Evolutionary conservation across 2,113 vertebrate species (phyloP).

Genomic region (Sphyrna mokarran): DNA sequence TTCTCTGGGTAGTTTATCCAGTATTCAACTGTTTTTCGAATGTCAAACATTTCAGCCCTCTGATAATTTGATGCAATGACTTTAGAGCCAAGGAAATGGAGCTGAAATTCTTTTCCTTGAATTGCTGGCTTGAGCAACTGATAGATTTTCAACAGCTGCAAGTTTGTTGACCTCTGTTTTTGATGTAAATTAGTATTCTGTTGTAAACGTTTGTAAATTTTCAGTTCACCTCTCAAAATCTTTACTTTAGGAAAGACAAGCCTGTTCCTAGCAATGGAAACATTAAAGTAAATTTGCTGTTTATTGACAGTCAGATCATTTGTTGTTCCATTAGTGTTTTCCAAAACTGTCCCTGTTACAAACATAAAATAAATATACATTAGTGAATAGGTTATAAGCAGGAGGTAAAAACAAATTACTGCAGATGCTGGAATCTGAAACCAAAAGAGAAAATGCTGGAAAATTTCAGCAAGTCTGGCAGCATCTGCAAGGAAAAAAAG

Average conservation of each 20-base stretch:
- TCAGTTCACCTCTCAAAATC: conserved; percentile 18
- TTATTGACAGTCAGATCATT: neutral
- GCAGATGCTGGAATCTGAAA: no score
- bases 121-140: conserved; percentile 18
- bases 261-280: neutral
- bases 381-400: neutral
- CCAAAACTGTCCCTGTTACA: conserved; percentile 27
- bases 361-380: conserved; percentile 14
- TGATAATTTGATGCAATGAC: neutral
- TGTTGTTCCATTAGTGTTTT: neutral
- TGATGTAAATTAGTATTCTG: neutral
- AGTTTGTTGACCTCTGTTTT: neutral
- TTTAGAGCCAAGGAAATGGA: conserved; percentile 6
- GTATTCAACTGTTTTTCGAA: conserved; percentile 12
- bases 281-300: conserved; percentile 19
- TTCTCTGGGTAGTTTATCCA: conserved; percentile 31
- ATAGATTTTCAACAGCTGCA: conserved; percentile 12
- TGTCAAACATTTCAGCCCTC: conserved; percentile 21
- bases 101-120: neutral
- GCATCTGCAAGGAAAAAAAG: no score
- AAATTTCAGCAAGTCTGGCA: no score
- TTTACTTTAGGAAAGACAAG: conserved; percentile 33
- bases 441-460: no score
- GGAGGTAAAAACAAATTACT: no score
- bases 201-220: neutral